Conservation (phyloP, 2,888 invertebrate genomes). For the Blomia tropicalis region DNA sequence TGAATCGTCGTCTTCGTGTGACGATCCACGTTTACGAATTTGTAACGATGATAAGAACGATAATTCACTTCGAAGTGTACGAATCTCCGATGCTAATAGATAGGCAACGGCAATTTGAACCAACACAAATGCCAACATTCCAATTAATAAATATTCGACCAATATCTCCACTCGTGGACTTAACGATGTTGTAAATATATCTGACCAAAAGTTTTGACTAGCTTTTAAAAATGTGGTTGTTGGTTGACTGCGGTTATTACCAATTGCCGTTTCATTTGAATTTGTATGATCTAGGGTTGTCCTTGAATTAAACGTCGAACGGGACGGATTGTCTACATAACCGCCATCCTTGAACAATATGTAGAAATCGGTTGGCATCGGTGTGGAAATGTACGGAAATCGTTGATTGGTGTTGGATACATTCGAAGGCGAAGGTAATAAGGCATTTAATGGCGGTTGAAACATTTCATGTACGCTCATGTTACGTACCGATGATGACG, state of each 20-base stretch:
- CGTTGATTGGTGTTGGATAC: background rate
- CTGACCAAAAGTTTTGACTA: background rate
- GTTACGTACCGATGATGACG: background rate
- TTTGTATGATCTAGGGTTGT: background rate
- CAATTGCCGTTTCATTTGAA: background rate
- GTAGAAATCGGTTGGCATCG: constrained; percentile 8
- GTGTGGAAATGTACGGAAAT: background rate
- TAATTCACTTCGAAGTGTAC: constrained; percentile 2
- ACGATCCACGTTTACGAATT: background rate
- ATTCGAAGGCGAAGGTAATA: constrained; percentile 3
- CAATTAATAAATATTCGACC: constrained; percentile 8
- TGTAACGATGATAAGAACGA: background rate
- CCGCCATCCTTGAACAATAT: constrained; percentile 4
- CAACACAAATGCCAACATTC: constrained; percentile 13
- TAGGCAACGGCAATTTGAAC: constrained; percentile 20
- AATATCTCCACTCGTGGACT: constrained; percentile 3
- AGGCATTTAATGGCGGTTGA: constrained; percentile 4
- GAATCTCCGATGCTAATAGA: constrained; percentile 19
- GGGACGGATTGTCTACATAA: background rate
- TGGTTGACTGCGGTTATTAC: background rate
- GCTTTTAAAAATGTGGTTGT: constrained; percentile 4
- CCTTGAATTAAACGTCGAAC: background rate
- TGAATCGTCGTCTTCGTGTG: background rate
- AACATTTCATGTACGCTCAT: background rate
- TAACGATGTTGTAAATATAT: constrained; percentile 12